phyloP scores from a whole-genome alignment of 2,888 invertebrate species.

The Ormyrus labotus region DNA sequence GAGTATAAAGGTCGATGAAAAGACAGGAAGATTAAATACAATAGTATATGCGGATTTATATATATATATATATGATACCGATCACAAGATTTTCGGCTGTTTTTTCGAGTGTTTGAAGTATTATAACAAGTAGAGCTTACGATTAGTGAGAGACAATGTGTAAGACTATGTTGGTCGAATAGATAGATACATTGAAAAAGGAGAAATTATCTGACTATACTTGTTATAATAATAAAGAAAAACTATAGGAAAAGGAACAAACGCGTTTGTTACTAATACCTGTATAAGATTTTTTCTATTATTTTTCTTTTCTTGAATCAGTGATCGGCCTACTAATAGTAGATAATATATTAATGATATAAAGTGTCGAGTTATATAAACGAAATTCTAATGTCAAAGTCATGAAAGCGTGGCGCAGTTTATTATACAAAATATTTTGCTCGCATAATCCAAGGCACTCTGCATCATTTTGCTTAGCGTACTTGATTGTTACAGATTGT shows the following conservation, averaged over 20 bases:
- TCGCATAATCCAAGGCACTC: background rate
- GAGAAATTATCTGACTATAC: conserved; percentile 59
- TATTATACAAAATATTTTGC: background rate
- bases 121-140: conserved; percentile 62
- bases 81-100: background rate
- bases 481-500: background rate
- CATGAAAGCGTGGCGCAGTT: background rate
- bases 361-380: conserved; percentile 24
- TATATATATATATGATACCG: background rate
- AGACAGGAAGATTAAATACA: background rate
- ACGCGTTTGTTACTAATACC: conserved; percentile 63
- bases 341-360: conserved; percentile 33
- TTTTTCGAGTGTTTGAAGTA: conserved; percentile 41
- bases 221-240: conserved; percentile 66
- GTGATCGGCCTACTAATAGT: conserved; percentile 62
- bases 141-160: conserved; percentile 14
- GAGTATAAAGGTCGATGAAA: background rate
- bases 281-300: conserved; percentile 55
- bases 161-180: conserved; percentile 39
- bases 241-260: conserved; percentile 43
- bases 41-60: conserved; percentile 17
- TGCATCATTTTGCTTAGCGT: background rate
- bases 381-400: conserved; percentile 30
- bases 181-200: conserved; percentile 8
- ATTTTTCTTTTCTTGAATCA: conserved; percentile 50